Conservation (phyloP, 2,797 vertebrate species). For the Hippoglossus hippoglossus region DNA sequence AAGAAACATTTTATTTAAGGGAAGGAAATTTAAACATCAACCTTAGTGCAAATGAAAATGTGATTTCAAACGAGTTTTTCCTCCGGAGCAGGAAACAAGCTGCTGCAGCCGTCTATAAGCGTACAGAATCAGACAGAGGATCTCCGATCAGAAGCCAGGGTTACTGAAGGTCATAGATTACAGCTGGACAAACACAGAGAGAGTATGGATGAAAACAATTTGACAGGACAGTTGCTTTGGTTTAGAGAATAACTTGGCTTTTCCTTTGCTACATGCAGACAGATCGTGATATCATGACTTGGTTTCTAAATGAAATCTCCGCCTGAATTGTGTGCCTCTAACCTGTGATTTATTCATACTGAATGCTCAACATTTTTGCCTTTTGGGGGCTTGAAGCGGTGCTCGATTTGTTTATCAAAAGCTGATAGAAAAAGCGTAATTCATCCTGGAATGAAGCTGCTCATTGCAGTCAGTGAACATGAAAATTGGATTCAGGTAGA, state of each 20-base stretch:
- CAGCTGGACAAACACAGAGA: slow-evolving; percentile 22
- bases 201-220: slow-evolving; percentile 28
- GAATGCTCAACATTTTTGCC: slow-evolving; percentile 62
- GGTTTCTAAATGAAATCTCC: slow-evolving; percentile 51
- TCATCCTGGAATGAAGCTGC: slow-evolving; percentile 81
- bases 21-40: too few relatives aligned
- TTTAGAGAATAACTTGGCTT: slow-evolving; percentile 43
- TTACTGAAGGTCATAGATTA: slow-evolving; percentile 18
- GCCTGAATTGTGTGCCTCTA: slow-evolving; percentile 48
- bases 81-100: neutral
- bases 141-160: neutral
- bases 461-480: slow-evolving; percentile 86
- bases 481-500: slow-evolving; percentile 87
- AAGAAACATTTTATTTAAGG: too few relatives aligned
- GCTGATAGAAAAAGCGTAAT: slow-evolving; percentile 83
- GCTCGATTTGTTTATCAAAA: slow-evolving; percentile 85
- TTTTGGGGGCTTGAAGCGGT: slow-evolving; percentile 65
- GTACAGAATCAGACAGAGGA: neutral
- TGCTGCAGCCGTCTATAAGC: neutral
- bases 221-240: slow-evolving; percentile 33
- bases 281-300: slow-evolving; percentile 38
- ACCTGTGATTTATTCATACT: slow-evolving; percentile 76
- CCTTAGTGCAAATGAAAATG: neutral
- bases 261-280: slow-evolving; percentile 28
- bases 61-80: neutral